Percentiles rank a stretch among this genome's conserved stretches.
Evolutionary conservation across 2,113 vertebrate genomes (phyloP).

Genomic region (Blennius ocellaris): DNA sequence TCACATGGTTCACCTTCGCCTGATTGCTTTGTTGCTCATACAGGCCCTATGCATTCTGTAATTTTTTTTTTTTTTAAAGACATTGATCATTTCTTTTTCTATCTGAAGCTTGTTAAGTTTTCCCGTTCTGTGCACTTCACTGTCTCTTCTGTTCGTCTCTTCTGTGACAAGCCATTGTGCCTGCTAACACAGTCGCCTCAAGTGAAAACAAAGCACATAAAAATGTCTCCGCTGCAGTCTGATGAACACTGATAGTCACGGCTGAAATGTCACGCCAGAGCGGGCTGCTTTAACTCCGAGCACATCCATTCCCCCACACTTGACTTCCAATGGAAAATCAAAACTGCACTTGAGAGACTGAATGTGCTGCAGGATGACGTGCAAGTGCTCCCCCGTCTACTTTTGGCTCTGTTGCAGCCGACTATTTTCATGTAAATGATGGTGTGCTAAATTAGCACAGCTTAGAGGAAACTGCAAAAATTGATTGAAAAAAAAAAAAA

Average conservation of each 20-base stretch:
- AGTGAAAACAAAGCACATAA: conserved; percentile 52
- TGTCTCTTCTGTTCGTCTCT: conserved; percentile 2
- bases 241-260: conserved; percentile 45
- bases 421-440: conserved; percentile 44
- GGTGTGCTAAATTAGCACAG: conserved; percentile 34
- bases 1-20: too few species aligned
- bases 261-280: conserved; percentile 45
- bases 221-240: conserved; percentile 25
- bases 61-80: not conserved
- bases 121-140: not conserved
- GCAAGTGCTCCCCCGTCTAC: not conserved
- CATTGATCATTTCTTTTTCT: not conserved
- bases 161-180: conserved; percentile 12
- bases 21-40: too few species aligned
- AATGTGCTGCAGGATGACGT: not conserved
- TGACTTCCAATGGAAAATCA: conserved; percentile 8
- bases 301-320: conserved; percentile 8
- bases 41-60: not conserved
- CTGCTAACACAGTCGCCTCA: conserved; percentile 7
- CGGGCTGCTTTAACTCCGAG: conserved; percentile 13
- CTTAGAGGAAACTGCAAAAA: conserved; percentile 20
- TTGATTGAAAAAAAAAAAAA: conserved; percentile 27
- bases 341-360: not conserved
- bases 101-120: not conserved
- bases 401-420: conserved; percentile 5